Base-by-base conservation (phyloP, 2,888 invertebrate species). In the Conomelus anceps region DNA sequence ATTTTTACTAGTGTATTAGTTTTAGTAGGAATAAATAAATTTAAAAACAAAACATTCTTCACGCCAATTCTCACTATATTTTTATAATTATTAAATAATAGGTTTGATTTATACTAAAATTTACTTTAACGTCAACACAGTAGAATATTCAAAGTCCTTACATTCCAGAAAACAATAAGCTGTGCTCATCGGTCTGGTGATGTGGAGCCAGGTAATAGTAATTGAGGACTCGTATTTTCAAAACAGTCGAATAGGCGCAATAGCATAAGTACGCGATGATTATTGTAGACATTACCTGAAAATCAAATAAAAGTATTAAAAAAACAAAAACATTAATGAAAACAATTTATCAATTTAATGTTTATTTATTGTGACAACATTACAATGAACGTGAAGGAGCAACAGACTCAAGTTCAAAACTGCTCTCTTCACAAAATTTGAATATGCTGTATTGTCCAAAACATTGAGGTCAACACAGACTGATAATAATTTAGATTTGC, bases 151-250 rank as follows among this genome's bases (percentile, higher is more conserved):
- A n/a, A n/a, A n/a, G n/a, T n/a, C n/a, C 92, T 91, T 91, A 92
- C 99, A 99, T 99, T 89, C 99, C 99, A 91, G 98, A 98, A 94
- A 99, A 99, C 92, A 99, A 98, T 90, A 99, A 95, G 93, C 98
- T 99, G 94, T 99, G 99, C 93, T 99, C 99, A 93, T 99, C 99
- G 9, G 99, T 99, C 94, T 98, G 98, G 93, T 99, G 99, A 93
- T 99, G 97, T 0, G 99, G 98, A 4, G 99, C 99, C 91, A 99
- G 94, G 93, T 99, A 99, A 94, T 99, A 99, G 91, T 99, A 95
- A 94, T 99, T 99, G 86, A 99, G 95, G 29, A 99, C 96, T 89
- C 98, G 96, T 92, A 99, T 98, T 94, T 99, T 98, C 92, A 99
- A 96, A 84, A 99, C 97, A 0, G 99, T 99, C 23, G 98, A 99